A percentile compares a stretch with the other conserved stretches of the same genome.
phyloP scores from a whole-genome alignment of 1,140 invertebrate species.

The Eumaeus atala region DNA sequence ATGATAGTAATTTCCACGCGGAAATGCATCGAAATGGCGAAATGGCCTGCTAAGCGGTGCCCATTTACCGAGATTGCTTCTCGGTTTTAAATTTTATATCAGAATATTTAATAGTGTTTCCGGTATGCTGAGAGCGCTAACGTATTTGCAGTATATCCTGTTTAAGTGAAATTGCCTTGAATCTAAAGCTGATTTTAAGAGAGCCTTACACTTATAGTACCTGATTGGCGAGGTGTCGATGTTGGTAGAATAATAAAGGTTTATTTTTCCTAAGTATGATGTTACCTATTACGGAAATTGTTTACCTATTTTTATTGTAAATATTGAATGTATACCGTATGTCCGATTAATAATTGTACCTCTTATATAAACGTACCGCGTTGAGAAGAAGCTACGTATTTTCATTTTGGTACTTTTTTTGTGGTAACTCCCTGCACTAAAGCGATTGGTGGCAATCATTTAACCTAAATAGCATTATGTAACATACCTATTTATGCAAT shows the following conservation, averaged over 20 bases:
- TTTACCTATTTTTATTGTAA: too few relatives aligned
- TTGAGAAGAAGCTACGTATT: too few relatives aligned
- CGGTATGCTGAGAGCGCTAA: constrained; percentile 22
- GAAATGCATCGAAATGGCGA: constrained; percentile 67
- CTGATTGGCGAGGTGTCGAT: constrained; percentile 5
- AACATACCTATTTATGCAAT: too few relatives aligned
- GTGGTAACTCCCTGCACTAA: too few relatives aligned
- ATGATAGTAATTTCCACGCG: constrained; percentile 65
- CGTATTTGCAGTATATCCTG: constrained; percentile 21
- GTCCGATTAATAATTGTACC: too few relatives aligned
- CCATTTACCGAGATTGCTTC: constrained; percentile 58
- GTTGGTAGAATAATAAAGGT: constrained; percentile 1
- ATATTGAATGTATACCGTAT: too few relatives aligned
- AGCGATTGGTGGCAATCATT: too few relatives aligned
- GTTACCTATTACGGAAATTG: background rate
- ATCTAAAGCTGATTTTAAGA: constrained; percentile 14
- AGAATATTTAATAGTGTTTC: constrained; percentile 48
- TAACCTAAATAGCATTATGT: too few relatives aligned
- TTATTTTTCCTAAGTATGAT: background rate
- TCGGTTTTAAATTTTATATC: constrained; percentile 50
- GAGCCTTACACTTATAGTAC: constrained; percentile 6
- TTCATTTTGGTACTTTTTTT: too few relatives aligned
- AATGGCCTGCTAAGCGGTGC: constrained; percentile 61
- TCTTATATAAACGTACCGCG: too few relatives aligned
- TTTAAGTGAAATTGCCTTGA: constrained; percentile 17